Conservation (phyloP, 1,140 invertebrate genomes). For the Caenorhabditis briggsae region DNA sequence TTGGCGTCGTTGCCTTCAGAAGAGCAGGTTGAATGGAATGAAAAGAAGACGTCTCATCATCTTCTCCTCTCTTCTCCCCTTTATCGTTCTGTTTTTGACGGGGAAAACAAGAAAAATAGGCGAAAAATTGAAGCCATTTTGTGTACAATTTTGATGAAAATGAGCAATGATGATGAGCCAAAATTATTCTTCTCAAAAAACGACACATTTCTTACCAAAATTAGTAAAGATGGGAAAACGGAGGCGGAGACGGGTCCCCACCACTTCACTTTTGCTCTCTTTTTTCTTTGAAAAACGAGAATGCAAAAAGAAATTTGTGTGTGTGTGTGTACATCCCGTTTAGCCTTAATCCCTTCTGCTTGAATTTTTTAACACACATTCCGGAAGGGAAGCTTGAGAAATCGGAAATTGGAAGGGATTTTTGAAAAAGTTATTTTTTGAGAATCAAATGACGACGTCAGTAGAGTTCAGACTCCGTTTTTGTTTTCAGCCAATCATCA, state of each 20-base stretch:
- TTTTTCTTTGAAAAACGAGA: slow-evolving; percentile 8
- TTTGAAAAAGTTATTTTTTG: not conserved
- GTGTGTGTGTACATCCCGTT: no score
- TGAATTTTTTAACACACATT: not conserved
- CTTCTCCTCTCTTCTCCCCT: no score
- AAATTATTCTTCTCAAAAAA: not conserved
- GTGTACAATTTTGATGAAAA: slow-evolving; percentile 9
- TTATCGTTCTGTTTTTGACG: slow-evolving; percentile 19
- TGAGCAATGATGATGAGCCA: not conserved
- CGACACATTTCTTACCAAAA: not conserved
- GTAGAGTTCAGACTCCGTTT: not conserved
- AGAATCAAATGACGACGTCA: no score
- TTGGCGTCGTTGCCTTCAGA: not conserved
- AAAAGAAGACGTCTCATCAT: not conserved
- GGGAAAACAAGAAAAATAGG: not conserved
- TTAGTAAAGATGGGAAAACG: not conserved
- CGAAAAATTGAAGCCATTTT: not conserved
- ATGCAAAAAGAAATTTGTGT: not conserved
- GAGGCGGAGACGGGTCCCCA: not conserved
- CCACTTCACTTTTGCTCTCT: slow-evolving; percentile 25
- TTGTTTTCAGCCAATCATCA: not conserved
- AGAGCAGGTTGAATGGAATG: not conserved
- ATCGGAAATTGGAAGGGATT: slow-evolving; percentile 6
- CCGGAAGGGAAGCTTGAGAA: not conserved
- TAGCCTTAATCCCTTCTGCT: no score